These are phyloP conservation scores for Myxocyprinus asiaticus DNA, from an alignment of 2,113 vertebrate genomes.

Conservation along the genomic window DNA sequence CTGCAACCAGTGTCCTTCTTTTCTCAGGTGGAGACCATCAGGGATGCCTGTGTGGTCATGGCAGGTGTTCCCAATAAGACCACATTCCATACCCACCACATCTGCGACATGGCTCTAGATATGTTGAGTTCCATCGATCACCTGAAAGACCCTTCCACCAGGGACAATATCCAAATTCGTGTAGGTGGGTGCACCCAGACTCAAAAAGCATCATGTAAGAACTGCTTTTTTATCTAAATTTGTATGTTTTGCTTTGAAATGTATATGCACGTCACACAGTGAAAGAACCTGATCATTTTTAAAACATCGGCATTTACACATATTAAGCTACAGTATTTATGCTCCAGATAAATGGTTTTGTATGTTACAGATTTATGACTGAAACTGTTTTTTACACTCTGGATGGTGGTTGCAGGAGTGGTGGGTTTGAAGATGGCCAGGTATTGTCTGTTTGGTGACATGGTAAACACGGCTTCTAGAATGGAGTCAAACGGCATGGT, in stretches of 20 bases:
- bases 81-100: slow-evolving; percentile 75
- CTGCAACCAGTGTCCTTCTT: neutral
- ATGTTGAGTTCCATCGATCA: slow-evolving; percentile 79
- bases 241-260: neutral
- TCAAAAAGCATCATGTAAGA: neutral
- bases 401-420: slow-evolving; percentile 75
- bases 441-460: slow-evolving; percentile 74
- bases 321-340: neutral
- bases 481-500: slow-evolving; percentile 79
- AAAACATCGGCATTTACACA: neutral
- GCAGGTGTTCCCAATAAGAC: slow-evolving; percentile 78
- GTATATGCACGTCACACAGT: neutral
- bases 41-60: slow-evolving; percentile 78
- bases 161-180: slow-evolving; percentile 76
- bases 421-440: slow-evolving; percentile 77
- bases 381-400: slow-evolving; percentile 64
- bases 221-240: neutral
- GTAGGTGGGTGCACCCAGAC: slow-evolving; percentile 63
- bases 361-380: neutral
- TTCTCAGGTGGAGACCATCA: slow-evolving; percentile 73
- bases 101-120: slow-evolving; percentile 77
- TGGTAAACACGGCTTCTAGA: slow-evolving; percentile 72
- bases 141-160: slow-evolving; percentile 75
- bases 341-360: neutral
- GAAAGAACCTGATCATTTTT: neutral